Evolutionary conservation across 2,888 invertebrate genomes (phyloP).

Genomic region (Nasonovia ribisnigri): DNA sequence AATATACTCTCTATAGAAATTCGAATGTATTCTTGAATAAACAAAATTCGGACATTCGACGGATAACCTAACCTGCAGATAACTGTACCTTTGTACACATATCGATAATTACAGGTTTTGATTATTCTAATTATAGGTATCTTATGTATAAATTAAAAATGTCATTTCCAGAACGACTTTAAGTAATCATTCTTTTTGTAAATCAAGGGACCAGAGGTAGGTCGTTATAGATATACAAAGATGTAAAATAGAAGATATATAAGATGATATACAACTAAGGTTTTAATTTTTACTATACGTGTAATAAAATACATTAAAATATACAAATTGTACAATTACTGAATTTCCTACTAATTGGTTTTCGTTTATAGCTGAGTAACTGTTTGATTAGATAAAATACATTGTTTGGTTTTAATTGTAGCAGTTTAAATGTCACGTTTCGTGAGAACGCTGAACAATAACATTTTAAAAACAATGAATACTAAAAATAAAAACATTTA

Average conservation of each 20-base stretch:
- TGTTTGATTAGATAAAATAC: background rate
- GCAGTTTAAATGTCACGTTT: background rate
- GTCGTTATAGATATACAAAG: too few species aligned
- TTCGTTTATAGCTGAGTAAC: background rate
- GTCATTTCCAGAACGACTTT: background rate
- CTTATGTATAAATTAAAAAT: background rate
- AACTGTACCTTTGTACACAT: background rate
- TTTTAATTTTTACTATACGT: background rate
- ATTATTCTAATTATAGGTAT: background rate
- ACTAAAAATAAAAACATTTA: background rate
- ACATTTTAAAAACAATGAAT: background rate
- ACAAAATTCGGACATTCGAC: background rate
- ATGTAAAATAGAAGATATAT: background rate
- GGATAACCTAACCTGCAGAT: background rate
- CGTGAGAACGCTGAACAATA: conserved; percentile 22
- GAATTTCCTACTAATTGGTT: background rate
- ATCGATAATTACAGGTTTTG: background rate
- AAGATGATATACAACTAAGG: background rate
- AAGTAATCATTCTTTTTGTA: background rate
- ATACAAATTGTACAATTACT: background rate
- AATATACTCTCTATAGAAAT: background rate
- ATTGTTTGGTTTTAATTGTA: conserved; percentile 13
- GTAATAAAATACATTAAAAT: background rate
- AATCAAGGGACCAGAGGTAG: background rate
- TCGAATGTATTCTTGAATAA: background rate